These are phyloP conservation scores for Babylonia areolata DNA, from an alignment of 1,140 invertebrate species.

Conservation along the genomic window DNA sequence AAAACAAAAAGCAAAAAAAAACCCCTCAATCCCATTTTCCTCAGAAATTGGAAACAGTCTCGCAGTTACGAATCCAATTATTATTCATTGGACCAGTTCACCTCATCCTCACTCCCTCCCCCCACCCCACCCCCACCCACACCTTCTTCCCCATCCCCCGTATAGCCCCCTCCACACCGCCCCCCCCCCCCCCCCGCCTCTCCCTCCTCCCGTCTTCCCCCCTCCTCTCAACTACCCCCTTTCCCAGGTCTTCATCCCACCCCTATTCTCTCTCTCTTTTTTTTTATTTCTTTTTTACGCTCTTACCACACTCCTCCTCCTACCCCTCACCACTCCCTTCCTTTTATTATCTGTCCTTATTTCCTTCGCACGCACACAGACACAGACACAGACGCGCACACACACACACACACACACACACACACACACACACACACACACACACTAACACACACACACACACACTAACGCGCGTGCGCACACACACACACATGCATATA, in stretches of 20 bases:
- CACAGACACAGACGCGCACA: too few relatives aligned
- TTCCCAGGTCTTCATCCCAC: too few relatives aligned
- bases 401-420: too few relatives aligned
- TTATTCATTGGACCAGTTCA: conserved; percentile 8
- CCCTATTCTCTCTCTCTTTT: neutral
- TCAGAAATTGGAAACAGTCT: neutral
- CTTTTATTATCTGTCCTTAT: too few relatives aligned
- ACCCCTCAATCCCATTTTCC: neutral
- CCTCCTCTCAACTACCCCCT: too few relatives aligned
- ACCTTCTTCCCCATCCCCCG: neutral
- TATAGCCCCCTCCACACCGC: neutral
- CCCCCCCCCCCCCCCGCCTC: neutral
- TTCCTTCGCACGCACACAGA: too few relatives aligned
- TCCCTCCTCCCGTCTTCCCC: neutral
- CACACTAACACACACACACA: too few relatives aligned
- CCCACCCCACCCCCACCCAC: neutral
- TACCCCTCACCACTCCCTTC: too few relatives aligned
- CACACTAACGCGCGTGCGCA: too few relatives aligned
- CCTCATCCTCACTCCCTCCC: neutral
- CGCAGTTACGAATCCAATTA: conserved; percentile 11
- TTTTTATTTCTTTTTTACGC: neutral
- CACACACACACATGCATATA: too few relatives aligned
- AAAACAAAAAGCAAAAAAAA: neutral
- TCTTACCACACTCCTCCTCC: too few relatives aligned
- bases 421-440: too few relatives aligned